phyloP scores from a whole-genome alignment of 2,113 vertebrate genomes.

The Osmerus mordax region DNA sequence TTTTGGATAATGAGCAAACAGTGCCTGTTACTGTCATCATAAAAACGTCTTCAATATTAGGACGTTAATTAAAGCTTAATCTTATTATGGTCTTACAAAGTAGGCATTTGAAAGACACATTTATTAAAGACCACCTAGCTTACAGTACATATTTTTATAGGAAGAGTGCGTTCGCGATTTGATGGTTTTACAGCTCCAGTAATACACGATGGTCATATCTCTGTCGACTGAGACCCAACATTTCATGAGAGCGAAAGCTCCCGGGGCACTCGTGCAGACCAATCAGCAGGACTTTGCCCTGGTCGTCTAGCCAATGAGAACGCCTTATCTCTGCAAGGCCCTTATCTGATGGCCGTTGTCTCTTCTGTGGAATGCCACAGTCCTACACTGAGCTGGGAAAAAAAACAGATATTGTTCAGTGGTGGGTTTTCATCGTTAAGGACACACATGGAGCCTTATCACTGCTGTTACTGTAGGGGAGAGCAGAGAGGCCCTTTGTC shows the following conservation, averaged over 20 bases:
- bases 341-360: slow-evolving; percentile 52
- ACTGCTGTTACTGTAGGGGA: slow-evolving; percentile 38
- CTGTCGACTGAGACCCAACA: neutral
- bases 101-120: no score
- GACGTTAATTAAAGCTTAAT: neutral
- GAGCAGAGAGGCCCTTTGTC: slow-evolving; percentile 53
- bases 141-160: no score
- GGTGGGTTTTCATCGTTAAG: slow-evolving; percentile 51
- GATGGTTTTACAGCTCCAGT: no score
- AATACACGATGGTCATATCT: neutral
- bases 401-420: slow-evolving; percentile 45
- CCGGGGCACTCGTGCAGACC: slow-evolving; percentile 17
- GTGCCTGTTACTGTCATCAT: no score
- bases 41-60: neutral
- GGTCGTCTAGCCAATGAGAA: slow-evolving; percentile 16
- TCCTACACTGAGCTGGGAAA: slow-evolving; percentile 45
- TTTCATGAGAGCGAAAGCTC: slow-evolving; percentile 16
- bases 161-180: no score
- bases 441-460: slow-evolving; percentile 53
- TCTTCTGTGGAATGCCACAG: slow-evolving; percentile 57
- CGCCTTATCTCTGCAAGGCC: slow-evolving; percentile 22
- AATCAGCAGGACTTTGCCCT: slow-evolving; percentile 17
- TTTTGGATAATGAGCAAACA: no score
- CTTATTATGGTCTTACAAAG: no score
- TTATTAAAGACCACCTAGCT: no score